Base-by-base conservation (phyloP, 2,888 invertebrate species). In the Scaptomyza flava region DNA sequence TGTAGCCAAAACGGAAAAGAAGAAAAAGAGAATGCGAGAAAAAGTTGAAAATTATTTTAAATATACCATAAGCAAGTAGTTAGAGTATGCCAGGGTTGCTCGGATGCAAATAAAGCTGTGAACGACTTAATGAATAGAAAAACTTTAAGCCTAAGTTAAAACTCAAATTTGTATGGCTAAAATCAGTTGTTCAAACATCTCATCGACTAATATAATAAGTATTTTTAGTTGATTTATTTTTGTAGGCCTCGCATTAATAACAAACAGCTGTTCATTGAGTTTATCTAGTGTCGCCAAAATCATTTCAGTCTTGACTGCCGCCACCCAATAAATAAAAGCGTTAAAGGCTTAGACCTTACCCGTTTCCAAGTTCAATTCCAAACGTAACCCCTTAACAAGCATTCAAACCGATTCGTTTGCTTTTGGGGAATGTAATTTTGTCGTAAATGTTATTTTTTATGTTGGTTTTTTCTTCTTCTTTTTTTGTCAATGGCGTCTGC, bases 381-480 rank as follows among this genome's bases (percentile, higher is more conserved):
- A 36, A 43, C 48, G 46, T 47, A 48, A 56, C 48, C 38, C 46
- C 30, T 41, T 45, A 53, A 62, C 52, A 62, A 64, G 63, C 30
- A 48, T 47, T 63, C 60, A 45, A 43, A 45, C 34, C 60, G 58
- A 45, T 50, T 63, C 51, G 45, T 64, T 64, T 45, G 43, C 31
- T 62, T 70, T 62, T 71, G 63, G 62, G 62, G 78, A 81, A 79
- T 81, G 80, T 79, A 81, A 81, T 81, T 81, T 81, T 77, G 74
- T 72, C 79, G 77, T 77, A 74, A 81, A 81, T 79, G 81, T 79
- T 77, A 79, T 79, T 79, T 81, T 81, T 81, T 81, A 81, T 79
- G 79, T 79, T 67, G 14, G 3, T 41, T 42, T 30, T 58, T 54
- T 51, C 58, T 56, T 45, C 5, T 20, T 31, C 43, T 46, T 60